Evolutionary conservation across 2,888 invertebrate species (phyloP).

Genomic region (Habroteleia sp.): DNA sequence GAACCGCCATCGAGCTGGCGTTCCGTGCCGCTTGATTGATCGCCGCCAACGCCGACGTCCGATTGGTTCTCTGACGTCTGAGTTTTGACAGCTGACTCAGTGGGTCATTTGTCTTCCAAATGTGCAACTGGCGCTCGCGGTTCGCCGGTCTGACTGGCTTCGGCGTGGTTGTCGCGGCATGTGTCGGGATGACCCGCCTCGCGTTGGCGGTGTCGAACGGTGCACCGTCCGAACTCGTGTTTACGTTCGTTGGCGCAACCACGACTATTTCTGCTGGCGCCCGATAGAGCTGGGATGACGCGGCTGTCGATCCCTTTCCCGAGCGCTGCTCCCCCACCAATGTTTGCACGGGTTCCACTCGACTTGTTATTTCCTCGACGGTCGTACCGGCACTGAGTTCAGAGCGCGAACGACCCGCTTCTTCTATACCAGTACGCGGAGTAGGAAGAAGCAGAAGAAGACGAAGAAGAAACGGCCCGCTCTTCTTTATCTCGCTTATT

Average conservation of each 20-base stretch:
- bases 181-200: slow-evolving; percentile 70
- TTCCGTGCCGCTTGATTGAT: slow-evolving; percentile 4
- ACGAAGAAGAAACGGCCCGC: slow-evolving; percentile 66
- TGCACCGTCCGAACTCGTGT: slow-evolving; percentile 51
- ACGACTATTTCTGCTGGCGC: slow-evolving; percentile 57
- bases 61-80: slow-evolving; percentile 31
- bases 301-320: slow-evolving; percentile 64
- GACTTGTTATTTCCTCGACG: slow-evolving; percentile 75
- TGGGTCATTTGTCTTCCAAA: slow-evolving; percentile 61
- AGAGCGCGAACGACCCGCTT: slow-evolving; percentile 73
- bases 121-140: slow-evolving; percentile 69
- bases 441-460: slow-evolving; percentile 70
- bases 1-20: slow-evolving; percentile 40
- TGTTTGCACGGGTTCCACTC: slow-evolving; percentile 46
- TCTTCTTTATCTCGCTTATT: slow-evolving; percentile 72
- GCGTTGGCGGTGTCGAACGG: slow-evolving; percentile 61
- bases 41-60: slow-evolving; percentile 5
- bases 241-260: slow-evolving; percentile 47
- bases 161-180: slow-evolving; percentile 60
- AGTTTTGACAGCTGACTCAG: slow-evolving; percentile 36
- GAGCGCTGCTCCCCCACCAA: slow-evolving; percentile 72
- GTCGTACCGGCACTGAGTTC: slow-evolving; percentile 79
- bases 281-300: slow-evolving; percentile 43
- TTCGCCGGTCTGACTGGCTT: slow-evolving; percentile 67
- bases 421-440: slow-evolving; percentile 73